Evolutionary conservation across 2,888 invertebrate genomes (phyloP).

Genomic region (Agrilus mali): DNA sequence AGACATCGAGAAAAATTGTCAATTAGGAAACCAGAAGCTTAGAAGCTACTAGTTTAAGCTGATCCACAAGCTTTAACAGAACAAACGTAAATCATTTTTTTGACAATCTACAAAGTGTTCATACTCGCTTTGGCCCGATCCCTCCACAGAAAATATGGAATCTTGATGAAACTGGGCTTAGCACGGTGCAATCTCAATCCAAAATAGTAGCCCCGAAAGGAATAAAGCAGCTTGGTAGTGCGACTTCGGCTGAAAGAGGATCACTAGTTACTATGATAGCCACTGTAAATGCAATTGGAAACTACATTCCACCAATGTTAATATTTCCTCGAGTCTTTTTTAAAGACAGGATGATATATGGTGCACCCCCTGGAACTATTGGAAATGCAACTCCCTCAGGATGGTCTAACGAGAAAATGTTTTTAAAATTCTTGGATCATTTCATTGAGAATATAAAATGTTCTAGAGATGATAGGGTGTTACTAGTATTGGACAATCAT

Average conservation of each 20-base stretch:
- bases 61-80: slow-evolving; percentile 1
- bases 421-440: slow-evolving; percentile 5
- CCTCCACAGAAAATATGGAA: slow-evolving; percentile 17
- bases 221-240: slow-evolving; percentile 23
- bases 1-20: slow-evolving; percentile 11
- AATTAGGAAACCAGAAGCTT: slow-evolving; percentile 12
- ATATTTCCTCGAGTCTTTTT: slow-evolving; percentile 3
- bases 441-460: slow-evolving; percentile 2
- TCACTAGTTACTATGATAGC: slow-evolving; percentile 21
- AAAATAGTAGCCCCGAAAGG: slow-evolving; percentile 24
- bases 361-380: slow-evolving; percentile 1
- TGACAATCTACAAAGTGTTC: not conserved
- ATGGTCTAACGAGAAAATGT: slow-evolving; percentile 3
- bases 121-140: not conserved
- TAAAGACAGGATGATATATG: slow-evolving; percentile 1
- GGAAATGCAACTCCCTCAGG: slow-evolving; percentile 1
- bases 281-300: slow-evolving; percentile 25
- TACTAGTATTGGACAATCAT: slow-evolving; percentile 3
- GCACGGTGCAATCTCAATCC: slow-evolving; percentile 24
- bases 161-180: slow-evolving; percentile 24
- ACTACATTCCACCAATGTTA: slow-evolving; percentile 11
- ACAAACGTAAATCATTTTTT: not conserved
- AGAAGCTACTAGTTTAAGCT: not conserved
- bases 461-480: not conserved
- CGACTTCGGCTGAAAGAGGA: slow-evolving; percentile 27